A percentile compares a stretch with the other conserved stretches of the same genome.
Conservation (phyloP, 2,888 invertebrate species). For the Cerceris rybyensis region DNA sequence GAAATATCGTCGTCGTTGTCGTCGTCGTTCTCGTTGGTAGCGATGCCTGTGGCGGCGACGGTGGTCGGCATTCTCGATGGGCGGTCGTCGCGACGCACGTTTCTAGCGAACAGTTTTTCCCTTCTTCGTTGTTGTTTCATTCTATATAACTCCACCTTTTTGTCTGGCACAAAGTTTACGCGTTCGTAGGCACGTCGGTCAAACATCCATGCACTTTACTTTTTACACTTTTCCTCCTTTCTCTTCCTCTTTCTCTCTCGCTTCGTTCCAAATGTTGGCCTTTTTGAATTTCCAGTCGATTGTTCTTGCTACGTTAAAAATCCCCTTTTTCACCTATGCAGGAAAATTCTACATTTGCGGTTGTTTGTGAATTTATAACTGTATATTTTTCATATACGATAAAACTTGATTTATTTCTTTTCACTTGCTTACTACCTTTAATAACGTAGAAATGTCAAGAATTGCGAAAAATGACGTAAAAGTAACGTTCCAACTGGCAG, state of each 20-base stretch:
- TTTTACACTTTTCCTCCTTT: background rate
- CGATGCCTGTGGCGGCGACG: conserved; percentile 47
- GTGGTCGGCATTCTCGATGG: conserved; percentile 58
- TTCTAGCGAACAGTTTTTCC: conserved; percentile 53
- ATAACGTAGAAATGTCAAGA: no score
- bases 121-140: conserved; percentile 38
- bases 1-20: conserved; percentile 60
- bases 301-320: background rate
- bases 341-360: no score
- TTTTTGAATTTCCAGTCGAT: background rate
- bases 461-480: no score
- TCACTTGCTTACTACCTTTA: no score
- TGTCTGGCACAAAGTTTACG: conserved; percentile 41
- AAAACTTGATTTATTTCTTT: no score
- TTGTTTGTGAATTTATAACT: no score
- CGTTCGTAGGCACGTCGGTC: conserved; percentile 41
- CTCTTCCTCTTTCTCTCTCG: conserved; percentile 2
- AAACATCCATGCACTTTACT: conserved; percentile 19
- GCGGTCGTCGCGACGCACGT: conserved; percentile 65
- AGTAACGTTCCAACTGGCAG: no score
- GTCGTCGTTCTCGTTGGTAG: conserved; percentile 43
- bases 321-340: background rate
- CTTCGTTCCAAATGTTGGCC: background rate
- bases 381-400: no score
- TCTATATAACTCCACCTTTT: conserved; percentile 37